Percentiles rank a stretch among this genome's conserved stretches.
phyloP scores from a whole-genome alignment of 2,888 invertebrate genomes.

The Pristionchus exspectatus region DNA sequence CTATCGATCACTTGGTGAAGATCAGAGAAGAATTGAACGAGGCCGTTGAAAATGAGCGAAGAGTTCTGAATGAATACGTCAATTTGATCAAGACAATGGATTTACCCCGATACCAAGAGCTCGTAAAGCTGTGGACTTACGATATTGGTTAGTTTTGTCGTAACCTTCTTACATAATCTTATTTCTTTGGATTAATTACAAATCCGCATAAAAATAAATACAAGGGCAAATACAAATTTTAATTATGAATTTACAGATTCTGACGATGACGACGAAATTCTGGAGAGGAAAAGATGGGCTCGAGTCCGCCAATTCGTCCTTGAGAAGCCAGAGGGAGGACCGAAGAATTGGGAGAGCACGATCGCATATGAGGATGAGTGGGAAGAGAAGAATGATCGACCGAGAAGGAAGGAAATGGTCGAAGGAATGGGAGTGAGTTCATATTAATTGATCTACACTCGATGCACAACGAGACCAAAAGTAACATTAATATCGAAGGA shows the following conservation, averaged over 20 bases:
- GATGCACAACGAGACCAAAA: no score
- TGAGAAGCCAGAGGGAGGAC: not conserved
- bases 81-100: not conserved
- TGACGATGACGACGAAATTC: slow-evolving; percentile 1
- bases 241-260: not conserved
- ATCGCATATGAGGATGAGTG: slow-evolving; percentile 14
- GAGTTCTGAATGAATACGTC: slow-evolving; percentile 27
- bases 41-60: slow-evolving; percentile 18
- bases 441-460: not conserved
- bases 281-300: not conserved
- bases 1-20: not conserved
- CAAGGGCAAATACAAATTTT: not conserved
- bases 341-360: slow-evolving; percentile 9
- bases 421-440: slow-evolving; percentile 12
- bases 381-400: not conserved
- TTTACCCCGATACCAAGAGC: not conserved
- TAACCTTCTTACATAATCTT: not conserved
- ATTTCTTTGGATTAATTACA: not conserved
- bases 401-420: not conserved
- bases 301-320: slow-evolving; percentile 37
- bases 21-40: slow-evolving; percentile 1
- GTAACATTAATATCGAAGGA: no score
- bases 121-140: not conserved
- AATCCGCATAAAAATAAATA: not conserved
- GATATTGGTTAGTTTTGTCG: slow-evolving; percentile 35